Conservation (phyloP, 2,797 vertebrate genomes). For the Babyrousa celebensis region DNA sequence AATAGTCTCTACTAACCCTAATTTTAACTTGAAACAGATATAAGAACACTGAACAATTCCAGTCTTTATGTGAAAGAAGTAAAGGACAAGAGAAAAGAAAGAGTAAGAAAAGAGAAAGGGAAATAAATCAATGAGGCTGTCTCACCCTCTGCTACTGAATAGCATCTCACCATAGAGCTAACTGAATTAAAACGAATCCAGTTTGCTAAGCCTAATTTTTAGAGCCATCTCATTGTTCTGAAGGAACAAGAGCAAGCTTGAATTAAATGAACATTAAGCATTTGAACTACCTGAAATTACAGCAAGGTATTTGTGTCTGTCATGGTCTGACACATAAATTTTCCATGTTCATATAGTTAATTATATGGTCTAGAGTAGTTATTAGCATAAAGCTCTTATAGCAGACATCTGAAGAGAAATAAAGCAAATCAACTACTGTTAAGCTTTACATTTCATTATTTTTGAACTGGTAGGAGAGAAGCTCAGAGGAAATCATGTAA, state of each 20-base stretch:
- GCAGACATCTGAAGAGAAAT: neutral
- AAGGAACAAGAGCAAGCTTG: neutral
- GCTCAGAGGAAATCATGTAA: conserved; percentile 2
- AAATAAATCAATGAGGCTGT: rapidly evolving
- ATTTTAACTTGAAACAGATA: conserved; percentile 66
- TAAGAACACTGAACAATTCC: neutral
- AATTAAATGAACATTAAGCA: neutral
- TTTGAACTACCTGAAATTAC: conserved; percentile 41
- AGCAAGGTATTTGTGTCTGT: neutral
- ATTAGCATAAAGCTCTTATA: neutral
- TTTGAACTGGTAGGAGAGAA: conserved; percentile 49
- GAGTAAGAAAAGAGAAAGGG: neutral
- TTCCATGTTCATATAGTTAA: neutral
- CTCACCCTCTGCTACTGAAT: neutral
- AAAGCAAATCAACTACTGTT: neutral
- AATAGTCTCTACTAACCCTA: conserved; percentile 20
- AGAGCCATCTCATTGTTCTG: conserved; percentile 38
- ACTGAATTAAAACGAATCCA: neutral
- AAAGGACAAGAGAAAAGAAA: neutral
- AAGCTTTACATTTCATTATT: neutral
- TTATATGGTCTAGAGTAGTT: neutral
- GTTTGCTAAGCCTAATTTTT: neutral
- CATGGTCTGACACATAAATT: neutral
- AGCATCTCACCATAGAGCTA: rapidly evolving
- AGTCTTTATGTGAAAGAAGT: neutral